Evolutionary conservation across 2,797 vertebrate species (phyloP), one percentile per base, ranked within the genome.

Genomic region (Carduelis carduelis): DNA sequence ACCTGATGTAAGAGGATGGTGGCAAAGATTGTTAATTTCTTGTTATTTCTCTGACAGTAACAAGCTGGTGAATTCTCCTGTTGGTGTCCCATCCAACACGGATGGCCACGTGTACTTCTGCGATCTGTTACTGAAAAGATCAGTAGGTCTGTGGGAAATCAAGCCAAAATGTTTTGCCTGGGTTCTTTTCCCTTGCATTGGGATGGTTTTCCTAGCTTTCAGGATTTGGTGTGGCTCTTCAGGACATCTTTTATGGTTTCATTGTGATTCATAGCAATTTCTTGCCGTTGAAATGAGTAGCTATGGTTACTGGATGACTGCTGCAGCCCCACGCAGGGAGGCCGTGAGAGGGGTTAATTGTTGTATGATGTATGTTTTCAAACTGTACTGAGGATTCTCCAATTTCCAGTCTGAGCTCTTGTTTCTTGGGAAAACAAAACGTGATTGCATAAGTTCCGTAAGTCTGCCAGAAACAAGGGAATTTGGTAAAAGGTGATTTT

Each of bases 251-350:
- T 88, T 76, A 75, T 76, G 39, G 61, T 95, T 96, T 76, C 75
- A 49, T 85, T 87, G 71, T 83, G 90, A 72, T 46, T 90, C 43
- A 1, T 6, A 74, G 64, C 14, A 28, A 11, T 76, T 95, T 91
- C 70, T 94, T 87, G 88, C 70, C 70, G 53, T 61, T 91, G 56
- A 74, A 85, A 34, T 23, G 72, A 83, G 79, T 94, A 89, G 76
- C 91, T 95, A 43, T 89, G 85, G 76, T 91, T 91, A 91, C 91
- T 74, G 56, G 78, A 34, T 60, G 75, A 71, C 56, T 63, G 5
- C 63, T 63, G 79, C 76, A 85, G 60, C 20, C 84, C 65, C 53
- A 20, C 57, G 71, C 75, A 66, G 78, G 3, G 74, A 69, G 57
- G 17, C 28, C 43, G 26, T 15, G 37, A 79, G 66, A 44, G 39